Conservation (phyloP, 2,888 invertebrate species). For the Drosophila birchii region DNA sequence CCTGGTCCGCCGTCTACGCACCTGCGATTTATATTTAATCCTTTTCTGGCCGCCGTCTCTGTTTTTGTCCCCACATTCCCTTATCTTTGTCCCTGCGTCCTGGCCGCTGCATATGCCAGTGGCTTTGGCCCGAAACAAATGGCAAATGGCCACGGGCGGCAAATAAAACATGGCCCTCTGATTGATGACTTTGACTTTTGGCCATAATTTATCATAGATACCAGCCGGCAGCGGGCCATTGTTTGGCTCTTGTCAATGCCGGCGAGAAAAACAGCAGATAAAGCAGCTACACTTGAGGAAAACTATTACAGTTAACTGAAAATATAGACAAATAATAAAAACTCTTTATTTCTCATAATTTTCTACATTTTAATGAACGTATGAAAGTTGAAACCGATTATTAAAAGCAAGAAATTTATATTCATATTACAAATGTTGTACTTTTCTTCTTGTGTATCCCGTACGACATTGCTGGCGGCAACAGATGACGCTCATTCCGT, state of each 20-base stretch:
- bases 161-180: constrained; percentile 77
- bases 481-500: constrained; percentile 77
- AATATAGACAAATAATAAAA: not conserved
- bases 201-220: constrained; percentile 80
- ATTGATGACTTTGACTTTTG: constrained; percentile 80
- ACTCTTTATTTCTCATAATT: not conserved
- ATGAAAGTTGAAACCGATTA: not conserved
- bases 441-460: constrained; percentile 3
- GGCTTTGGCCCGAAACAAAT: constrained; percentile 37
- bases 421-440: not conserved
- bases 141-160: constrained; percentile 71
- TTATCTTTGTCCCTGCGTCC: constrained; percentile 20
- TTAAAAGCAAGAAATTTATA: too few species aligned
- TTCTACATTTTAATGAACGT: not conserved
- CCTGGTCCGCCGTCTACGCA: constrained; percentile 50
- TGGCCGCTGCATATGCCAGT: constrained; percentile 32
- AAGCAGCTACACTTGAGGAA: constrained; percentile 5
- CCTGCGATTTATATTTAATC: constrained; percentile 73
- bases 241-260: constrained; percentile 60
- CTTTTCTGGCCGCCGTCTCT: constrained; percentile 47
- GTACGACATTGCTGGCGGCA: constrained; percentile 55
- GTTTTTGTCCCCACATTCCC: not conserved
- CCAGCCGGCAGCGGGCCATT: constrained; percentile 41
- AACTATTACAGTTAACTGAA: not conserved
- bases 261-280: constrained; percentile 46